Base-by-base conservation (phyloP, 2,797 vertebrate species). In the Poecilia wingei region DNA sequence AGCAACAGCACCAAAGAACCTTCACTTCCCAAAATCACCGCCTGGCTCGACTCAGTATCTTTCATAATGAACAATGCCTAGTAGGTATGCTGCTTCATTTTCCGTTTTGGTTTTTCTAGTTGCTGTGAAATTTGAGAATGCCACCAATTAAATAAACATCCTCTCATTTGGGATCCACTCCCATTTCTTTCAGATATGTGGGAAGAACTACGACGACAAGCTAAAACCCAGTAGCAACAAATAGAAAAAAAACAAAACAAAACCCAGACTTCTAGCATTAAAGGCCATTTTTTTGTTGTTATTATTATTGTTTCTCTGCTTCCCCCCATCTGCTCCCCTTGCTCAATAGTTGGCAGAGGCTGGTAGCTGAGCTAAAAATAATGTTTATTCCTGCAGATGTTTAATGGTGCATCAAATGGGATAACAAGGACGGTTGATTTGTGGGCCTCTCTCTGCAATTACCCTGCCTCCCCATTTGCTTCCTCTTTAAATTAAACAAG, bases 381-480 rank as follows among this genome's bases (percentile, higher is more conserved):
- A 94, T 94, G 91, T 95, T 95, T 95, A 95, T 94, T 93, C 89
- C 92, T 94, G 87, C 86, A 90, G 89, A 91, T 88, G 91, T 94
- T 95, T 96, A 96, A 96, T 96, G 95, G 95, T 90, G 93, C 95
- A 88, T 95, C 93, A 96, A 96, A 96, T 96, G 93, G 94, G 95
- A 95, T 96, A 96, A 96, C 95, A 96, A 96, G 95, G 92, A 91
- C 90, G 92, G 94, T 86, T 94, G 95, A 95, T 96, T 95, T 95
- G 95, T 95, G 93, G 93, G 92, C 88, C 92, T 89, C 80, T 92
- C 94, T 94, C 92, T 95, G 92, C 92, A 96, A 96, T 96, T 96
- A 96, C 94, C 91, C 94, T 91, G 92, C 91, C 92, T 94, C 92
- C 92, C 91, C 92, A 93, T 93, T 94, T 88, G 94, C 94, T 91